phyloP scores from a whole-genome alignment of 2,888 invertebrate genomes.

The Standfussiana lucernea region DNA sequence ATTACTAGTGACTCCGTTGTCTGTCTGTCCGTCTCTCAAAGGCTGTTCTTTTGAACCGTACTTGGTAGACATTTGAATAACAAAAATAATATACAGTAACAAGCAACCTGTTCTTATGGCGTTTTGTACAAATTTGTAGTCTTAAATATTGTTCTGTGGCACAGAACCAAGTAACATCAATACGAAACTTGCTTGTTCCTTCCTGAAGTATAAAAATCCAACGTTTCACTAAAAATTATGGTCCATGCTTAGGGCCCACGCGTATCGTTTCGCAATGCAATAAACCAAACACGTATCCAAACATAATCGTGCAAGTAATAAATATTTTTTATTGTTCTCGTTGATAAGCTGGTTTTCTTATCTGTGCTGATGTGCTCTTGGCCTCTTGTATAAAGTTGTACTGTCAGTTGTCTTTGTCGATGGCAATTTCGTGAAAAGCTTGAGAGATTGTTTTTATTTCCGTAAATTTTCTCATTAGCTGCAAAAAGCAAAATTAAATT shows the following conservation, averaged over 20 bases:
- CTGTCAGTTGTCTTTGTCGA: not conserved
- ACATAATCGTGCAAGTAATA: not conserved
- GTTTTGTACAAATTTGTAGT: not conserved
- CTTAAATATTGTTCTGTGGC: not conserved
- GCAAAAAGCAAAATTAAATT: not conserved
- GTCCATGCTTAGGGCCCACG: not conserved
- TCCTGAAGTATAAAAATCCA: not conserved
- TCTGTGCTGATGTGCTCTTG: not conserved
- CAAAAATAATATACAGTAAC: not conserved
- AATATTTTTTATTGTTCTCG: not conserved
- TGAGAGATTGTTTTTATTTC: constrained; percentile 27
- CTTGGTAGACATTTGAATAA: not conserved
- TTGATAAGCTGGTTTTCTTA: not conserved
- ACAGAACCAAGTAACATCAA: not conserved
- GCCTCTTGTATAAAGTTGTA: no score
- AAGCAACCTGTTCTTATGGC: not conserved
- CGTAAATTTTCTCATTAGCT: not conserved
- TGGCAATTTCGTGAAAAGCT: not conserved
- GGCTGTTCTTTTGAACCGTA: not conserved
- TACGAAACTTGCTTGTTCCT: not conserved
- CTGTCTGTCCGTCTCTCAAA: no score
- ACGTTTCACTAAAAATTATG: not conserved
- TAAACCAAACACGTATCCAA: not conserved
- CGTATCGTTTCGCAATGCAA: not conserved
- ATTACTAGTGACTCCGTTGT: not conserved